Conservation (phyloP, 2,113 vertebrate species). For the Bos indicus region DNA sequence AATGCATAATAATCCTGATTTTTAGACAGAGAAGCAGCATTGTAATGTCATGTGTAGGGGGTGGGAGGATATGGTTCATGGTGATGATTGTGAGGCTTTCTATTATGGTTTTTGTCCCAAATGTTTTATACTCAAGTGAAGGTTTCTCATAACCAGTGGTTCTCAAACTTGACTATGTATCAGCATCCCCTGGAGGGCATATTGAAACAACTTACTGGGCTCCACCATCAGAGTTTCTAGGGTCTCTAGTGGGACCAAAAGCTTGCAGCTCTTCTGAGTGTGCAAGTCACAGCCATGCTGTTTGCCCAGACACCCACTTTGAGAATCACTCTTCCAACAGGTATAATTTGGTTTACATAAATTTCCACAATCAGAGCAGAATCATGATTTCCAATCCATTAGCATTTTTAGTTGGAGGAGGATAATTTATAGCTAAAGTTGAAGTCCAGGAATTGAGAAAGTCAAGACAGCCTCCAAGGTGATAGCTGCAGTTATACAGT, state of each 20-base stretch:
- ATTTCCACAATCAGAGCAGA: background rate
- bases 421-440: background rate
- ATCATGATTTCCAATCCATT: background rate
- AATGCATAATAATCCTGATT: background rate
- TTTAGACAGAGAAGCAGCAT: background rate
- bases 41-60: background rate
- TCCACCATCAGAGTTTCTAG: background rate
- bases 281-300: background rate
- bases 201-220: background rate
- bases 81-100: background rate
- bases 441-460: background rate
- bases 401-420: background rate
- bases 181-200: background rate
- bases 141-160: background rate
- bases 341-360: background rate
- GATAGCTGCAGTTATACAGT: background rate
- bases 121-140: background rate
- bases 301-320: background rate
- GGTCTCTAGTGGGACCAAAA: background rate
- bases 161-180: background rate
- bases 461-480: background rate
- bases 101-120: background rate
- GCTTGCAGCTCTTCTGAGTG: background rate
- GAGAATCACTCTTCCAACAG: background rate
- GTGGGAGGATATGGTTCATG: rapidly evolving